Evolutionary conservation across 2,113 vertebrate genomes (phyloP).

Genomic region (Peromyscus polionotus): DNA sequence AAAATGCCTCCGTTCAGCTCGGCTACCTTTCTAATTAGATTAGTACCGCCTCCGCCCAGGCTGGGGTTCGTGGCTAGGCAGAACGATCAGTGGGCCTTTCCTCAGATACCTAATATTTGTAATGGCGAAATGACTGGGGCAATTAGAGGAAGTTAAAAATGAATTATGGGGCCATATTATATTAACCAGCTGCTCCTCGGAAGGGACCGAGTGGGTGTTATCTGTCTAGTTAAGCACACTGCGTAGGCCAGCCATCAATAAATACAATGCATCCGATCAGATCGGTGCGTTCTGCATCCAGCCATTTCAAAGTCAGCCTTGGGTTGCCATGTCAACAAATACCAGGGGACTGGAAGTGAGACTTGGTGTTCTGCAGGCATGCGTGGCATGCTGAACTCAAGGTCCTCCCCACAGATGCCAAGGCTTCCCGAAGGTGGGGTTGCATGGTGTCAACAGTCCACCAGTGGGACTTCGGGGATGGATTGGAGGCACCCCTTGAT

Average conservation of each 20-base stretch:
- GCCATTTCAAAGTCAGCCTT: constrained; percentile 74
- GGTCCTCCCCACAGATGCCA: accelerated
- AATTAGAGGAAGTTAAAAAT: constrained; percentile 98
- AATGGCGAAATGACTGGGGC: constrained; percentile 96
- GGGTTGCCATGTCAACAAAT: constrained; percentile 77
- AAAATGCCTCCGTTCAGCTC: constrained; percentile 96
- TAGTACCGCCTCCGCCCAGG: constrained; percentile 95
- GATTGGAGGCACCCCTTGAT: accelerated
- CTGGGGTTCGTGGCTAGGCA: constrained; percentile 94
- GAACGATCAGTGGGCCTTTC: constrained; percentile 95
- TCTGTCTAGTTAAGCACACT: constrained; percentile 91
- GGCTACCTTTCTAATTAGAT: constrained; percentile 99
- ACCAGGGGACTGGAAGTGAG: constrained; percentile 20
- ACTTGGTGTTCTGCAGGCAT: background rate
- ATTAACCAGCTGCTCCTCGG: constrained; percentile 93
- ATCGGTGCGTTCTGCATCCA: constrained; percentile 61
- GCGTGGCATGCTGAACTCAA: background rate
- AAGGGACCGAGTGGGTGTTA: constrained; percentile 87
- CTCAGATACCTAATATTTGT: constrained; percentile 97
- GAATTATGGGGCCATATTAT: constrained; percentile 95
- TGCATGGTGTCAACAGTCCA: background rate
- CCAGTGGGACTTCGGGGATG: accelerated
- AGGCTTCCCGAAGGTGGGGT: accelerated
- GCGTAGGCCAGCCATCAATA: constrained; percentile 85
- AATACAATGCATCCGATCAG: constrained; percentile 84